Conservation (phyloP, 2,888 invertebrate genomes). For the Hyppa rectilinea region DNA sequence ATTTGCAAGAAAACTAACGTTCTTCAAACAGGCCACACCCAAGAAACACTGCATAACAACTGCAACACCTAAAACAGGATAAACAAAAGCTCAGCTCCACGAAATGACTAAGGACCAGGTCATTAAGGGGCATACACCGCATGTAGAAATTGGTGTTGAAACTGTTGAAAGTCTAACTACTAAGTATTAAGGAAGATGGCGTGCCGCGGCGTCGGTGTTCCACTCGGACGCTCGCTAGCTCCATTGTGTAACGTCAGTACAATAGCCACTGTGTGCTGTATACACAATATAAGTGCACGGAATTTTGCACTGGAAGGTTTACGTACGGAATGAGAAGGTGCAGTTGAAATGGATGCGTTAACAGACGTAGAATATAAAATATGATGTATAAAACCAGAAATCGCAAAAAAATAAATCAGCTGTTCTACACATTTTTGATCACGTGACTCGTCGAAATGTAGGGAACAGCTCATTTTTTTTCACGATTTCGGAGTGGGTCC, state of each 20-base stretch:
- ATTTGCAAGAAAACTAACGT: not conserved
- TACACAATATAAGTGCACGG: slow-evolving; percentile 49
- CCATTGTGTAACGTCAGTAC: slow-evolving; percentile 74
- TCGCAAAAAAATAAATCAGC: no score
- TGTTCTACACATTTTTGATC: no score
- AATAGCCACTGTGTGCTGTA: slow-evolving; percentile 59
- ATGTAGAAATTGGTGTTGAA: slow-evolving; percentile 56
- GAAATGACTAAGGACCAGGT: slow-evolving; percentile 36
- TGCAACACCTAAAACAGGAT: slow-evolving; percentile 24
- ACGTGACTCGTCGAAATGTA: no score
- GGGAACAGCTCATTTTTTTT: no score
- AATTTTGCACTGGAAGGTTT: slow-evolving; percentile 51
- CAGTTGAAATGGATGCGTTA: slow-evolving; percentile 7
- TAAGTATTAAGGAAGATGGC: slow-evolving; percentile 55
- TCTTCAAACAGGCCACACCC: not conserved
- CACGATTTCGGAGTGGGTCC: no score
- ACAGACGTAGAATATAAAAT: no score
- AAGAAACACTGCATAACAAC: slow-evolving; percentile 23
- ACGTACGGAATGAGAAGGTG: slow-evolving; percentile 26
- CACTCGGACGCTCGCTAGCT: slow-evolving; percentile 71
- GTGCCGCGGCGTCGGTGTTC: slow-evolving; percentile 58
- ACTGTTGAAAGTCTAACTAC: slow-evolving; percentile 60
- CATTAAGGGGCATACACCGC: slow-evolving; percentile 25
- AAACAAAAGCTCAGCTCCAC: slow-evolving; percentile 23
- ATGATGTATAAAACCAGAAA: no score